A percentile compares a stretch with the other conserved stretches of the same genome.
Evolutionary conservation across 2,888 invertebrate genomes (phyloP).

Genomic region (Troides helena): DNA sequence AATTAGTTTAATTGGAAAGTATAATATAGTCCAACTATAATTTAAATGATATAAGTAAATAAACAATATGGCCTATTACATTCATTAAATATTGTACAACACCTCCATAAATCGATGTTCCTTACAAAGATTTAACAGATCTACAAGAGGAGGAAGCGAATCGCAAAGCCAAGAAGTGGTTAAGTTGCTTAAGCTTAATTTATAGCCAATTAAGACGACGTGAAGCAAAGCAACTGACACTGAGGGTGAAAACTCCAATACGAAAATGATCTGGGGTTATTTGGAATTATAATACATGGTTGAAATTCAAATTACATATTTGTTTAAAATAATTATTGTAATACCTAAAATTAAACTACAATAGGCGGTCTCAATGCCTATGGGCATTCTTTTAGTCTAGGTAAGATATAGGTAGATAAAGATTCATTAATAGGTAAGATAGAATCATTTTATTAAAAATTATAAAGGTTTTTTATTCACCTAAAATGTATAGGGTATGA

Average conservation of each 20-base stretch:
- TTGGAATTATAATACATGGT: background rate
- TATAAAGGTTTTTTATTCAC: too few species aligned
- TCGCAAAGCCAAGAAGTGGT: slow-evolving; percentile 57
- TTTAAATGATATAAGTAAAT: background rate
- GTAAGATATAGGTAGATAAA: too few species aligned
- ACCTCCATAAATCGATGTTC: slow-evolving; percentile 37
- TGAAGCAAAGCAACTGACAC: slow-evolving; percentile 73
- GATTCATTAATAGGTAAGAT: too few species aligned
- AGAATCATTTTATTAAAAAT: too few species aligned
- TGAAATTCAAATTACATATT: background rate
- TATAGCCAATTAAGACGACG: slow-evolving; percentile 77
- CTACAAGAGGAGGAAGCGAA: slow-evolving; percentile 58
- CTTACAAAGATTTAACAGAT: slow-evolving; percentile 50
- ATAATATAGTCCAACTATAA: too few species aligned
- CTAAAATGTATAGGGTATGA: too few species aligned
- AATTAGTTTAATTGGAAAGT: too few species aligned
- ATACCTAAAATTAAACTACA: too few species aligned
- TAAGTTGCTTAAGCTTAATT: slow-evolving; percentile 68
- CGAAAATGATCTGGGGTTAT: background rate
- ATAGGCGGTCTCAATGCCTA: too few species aligned
- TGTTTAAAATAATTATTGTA: background rate
- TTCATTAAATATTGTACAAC: slow-evolving; percentile 17
- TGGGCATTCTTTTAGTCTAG: too few species aligned
- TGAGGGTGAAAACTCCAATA: slow-evolving; percentile 58
- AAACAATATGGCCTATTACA: slow-evolving; percentile 11